Percentiles rank a stretch among this genome's conserved stretches.
Evolutionary conservation across 1,140 invertebrate species (phyloP).

Genomic region (Drosophila kohkoa): DNA sequence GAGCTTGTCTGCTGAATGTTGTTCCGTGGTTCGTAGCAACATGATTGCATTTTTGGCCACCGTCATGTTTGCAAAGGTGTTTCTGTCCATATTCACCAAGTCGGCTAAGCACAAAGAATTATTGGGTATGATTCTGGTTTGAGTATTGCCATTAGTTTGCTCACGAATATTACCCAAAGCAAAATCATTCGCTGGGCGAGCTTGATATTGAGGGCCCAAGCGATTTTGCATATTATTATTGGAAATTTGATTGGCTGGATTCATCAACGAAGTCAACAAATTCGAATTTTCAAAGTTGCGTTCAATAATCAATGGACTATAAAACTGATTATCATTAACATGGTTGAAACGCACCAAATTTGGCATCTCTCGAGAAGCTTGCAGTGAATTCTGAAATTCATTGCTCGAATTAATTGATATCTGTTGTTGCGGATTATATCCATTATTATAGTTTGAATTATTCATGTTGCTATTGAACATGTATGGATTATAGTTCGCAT

Average conservation of each 20-base stretch:
- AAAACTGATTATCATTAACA: not conserved
- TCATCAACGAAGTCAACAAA: constrained; percentile 6
- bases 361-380: not conserved
- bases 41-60: constrained; percentile 60
- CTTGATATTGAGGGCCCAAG: not conserved
- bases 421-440: not conserved
- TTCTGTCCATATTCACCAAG: constrained; percentile 21
- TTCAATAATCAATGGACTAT: not conserved
- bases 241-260: constrained; percentile 17
- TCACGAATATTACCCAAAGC: not conserved
- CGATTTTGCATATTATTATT: not conserved
- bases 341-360: not conserved
- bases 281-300: not conserved
- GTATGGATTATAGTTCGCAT: not conserved
- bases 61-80: not conserved
- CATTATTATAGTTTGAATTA: constrained; percentile 9
- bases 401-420: not conserved
- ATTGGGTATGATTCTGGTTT: constrained; percentile 1
- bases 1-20: constrained; percentile 55
- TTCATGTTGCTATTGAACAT: not conserved
- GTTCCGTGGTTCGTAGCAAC: constrained; percentile 47
- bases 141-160: not conserved
- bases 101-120: constrained; percentile 29
- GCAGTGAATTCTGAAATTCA: no score
- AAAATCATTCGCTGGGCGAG: not conserved